Evolutionary conservation across 2,113 vertebrate species (phyloP), one percentile per base, ranked within the genome.

Genomic region (Urocitellus parryii): DNA sequence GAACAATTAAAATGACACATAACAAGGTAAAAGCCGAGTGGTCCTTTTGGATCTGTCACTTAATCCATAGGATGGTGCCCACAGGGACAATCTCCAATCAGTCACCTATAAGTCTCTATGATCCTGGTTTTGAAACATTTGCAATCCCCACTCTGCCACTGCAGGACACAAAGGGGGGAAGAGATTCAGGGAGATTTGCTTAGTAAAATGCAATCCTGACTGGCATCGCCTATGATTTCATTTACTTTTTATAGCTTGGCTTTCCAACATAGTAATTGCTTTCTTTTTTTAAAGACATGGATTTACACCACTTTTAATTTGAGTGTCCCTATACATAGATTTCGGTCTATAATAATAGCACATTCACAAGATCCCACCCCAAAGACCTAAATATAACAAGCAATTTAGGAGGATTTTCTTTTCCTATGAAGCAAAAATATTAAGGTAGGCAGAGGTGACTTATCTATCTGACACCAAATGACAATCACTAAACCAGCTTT

Each of bases 291-390:
- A 81, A 96, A 98, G 97, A 92, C 73, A 4, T 84, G 95, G 97
- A 98, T 98, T 98, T 98, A 91, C 88, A 98, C 97, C 98, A 96
- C 97, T 98, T 98, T 98, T 97, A 98, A 98, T 98, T 98, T 98
- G 96, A 97, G 90, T 97, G 97, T 93, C 93, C 84, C 97, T 98
- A 98, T 98, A 98, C 95, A 98, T 98, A 99, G 98, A 96, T 86
- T 88, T 96, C 87, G 97, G 97, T 94, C 93, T 95, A 98, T 98
- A 95, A 96, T 98, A 98, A 98, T 97, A 98, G 98, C 97, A 96
- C 94, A 82, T 91, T 97, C 96, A 86, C 85, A 97, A 97, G 96
- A 95, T 94, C 96, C 98, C 97, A 97, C 97, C 89, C 89, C 97
- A 96, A 98, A 98, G 97, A 96, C 94, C 96, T 96, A 98, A 98